Evolutionary conservation across 1,140 invertebrate genomes (phyloP), one percentile per base, ranked within the genome.

Genomic region (Papilio machaon): DNA sequence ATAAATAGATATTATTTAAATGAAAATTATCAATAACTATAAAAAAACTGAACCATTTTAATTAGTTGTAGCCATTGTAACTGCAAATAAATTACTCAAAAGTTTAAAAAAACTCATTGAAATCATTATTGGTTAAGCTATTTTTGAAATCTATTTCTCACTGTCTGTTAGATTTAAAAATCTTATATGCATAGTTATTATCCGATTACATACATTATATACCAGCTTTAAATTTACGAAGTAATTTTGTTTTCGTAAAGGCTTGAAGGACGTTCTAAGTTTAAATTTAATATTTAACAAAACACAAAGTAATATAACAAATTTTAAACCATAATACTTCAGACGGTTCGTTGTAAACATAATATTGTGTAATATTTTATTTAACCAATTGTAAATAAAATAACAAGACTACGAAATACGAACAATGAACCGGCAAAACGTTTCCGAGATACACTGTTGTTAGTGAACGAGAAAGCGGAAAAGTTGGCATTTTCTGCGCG

Each of bases 401-500:
- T 73, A 80, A 64, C 23, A 82, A 76, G 49, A 80, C n/a, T 23
- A 70, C 54, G 47, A 60, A n/a, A 15, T 15, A 17, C 38, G 43
- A 79, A 67, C 77, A 47, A 79, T 79, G 54, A 79, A 79, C 60
- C 77, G 67, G 43, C 35, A 79, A 79, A 78, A 79, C 77, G 43
- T 67, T 79, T 79, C 64, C 17, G 64, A 84, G 49, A 78, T 78
- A 74, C n/a, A 81, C 17, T 80, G 10, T 49, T 52, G 35, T 74
- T 82, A 67, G 30, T 80, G 78, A 85, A 81, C 83, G 85, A 86
- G 89, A 91, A 91, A 91, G 89, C 90, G 86, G 87, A 89, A 89
- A 88, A 86, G 86, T 88, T 75, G 82, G 54, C 85, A 73, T 77
- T 79, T 84, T 78, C 73, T 73, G 64, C 70, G 80, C 82, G 82